Evolutionary conservation across 2,888 invertebrate genomes (phyloP), one percentile per base, ranked within the genome.

Genomic region (Callyntrura sp.): DNA sequence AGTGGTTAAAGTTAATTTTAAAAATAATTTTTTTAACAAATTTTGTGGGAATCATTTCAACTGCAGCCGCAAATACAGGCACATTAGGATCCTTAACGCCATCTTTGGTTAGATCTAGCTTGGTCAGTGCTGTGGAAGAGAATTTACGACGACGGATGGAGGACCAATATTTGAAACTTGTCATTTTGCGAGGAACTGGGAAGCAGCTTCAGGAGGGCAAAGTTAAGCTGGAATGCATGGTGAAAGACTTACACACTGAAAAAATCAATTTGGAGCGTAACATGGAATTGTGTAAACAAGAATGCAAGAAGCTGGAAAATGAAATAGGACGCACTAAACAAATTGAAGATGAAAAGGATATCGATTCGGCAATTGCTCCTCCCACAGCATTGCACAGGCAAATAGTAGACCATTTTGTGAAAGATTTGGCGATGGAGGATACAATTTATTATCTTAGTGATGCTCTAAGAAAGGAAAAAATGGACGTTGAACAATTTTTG

Each of bases 401-500:
- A 94, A 96, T 99, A 94, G 95, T 99, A 91, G 98, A 97, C 95
- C 97, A 98, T 62, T 99, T 98, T 95, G 98, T 98, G 79, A 99
- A 99, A 95, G 99, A 99, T 95, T 98, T 99, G 91, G 99, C 99
- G 17, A 96, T 98, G 83, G 99, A 99, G 95, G 99, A 99, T 96
- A 98, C 99, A 91, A 98, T 99, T 94, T 99, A 99, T 94, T 99
- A 98, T 94, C 96, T 99, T 95, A 99, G 99, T 9, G 98, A 99
- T 95, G 99, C 98, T 11, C 95, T 99, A 90, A 96, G 98, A 92
- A 97, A 97, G 93, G 97, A 97, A 91, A 98, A 98, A 8, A 98
- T 99, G 94, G 99, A 99, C 95, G 95, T 99, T 94, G 99, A 99
- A 94, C 97, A 98, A 85, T 99, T 99, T 95, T 96, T 99, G 94